Evolutionary conservation across 2,113 vertebrate species (phyloP).

Genomic region (Narcine bancroftii): DNA sequence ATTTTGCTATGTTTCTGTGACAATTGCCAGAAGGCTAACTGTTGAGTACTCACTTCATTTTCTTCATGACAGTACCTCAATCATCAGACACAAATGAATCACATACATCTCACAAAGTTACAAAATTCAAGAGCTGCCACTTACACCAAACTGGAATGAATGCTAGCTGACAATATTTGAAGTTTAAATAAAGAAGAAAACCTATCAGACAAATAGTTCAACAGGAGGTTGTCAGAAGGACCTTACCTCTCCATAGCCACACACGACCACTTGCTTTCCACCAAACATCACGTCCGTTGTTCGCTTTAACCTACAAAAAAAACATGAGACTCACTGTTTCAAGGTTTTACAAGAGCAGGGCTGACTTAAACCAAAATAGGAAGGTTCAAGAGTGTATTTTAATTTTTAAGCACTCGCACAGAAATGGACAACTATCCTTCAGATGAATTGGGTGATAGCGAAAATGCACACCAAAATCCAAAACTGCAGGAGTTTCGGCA

Average conservation of each 20-base stretch:
- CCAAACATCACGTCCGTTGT: slow-evolving; percentile 99
- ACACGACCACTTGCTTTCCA: slow-evolving; percentile 95
- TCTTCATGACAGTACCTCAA: not conserved
- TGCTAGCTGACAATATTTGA: too few relatives aligned
- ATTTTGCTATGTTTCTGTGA: not conserved
- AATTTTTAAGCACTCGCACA: too few relatives aligned
- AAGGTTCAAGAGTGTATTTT: not conserved
- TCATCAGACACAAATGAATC: not conserved
- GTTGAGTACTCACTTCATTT: not conserved
- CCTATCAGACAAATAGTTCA: not conserved
- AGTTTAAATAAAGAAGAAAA: not conserved
- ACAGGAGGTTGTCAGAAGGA: not conserved
- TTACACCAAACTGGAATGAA: not conserved
- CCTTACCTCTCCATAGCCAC: slow-evolving; percentile 95
- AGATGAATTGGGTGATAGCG: not conserved
- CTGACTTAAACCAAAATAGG: not conserved
- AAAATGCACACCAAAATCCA: not conserved
- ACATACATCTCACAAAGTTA: too few relatives aligned
- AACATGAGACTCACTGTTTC: not conserved
- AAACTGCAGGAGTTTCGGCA: not conserved
- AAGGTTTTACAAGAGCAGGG: not conserved
- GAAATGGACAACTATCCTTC: not conserved
- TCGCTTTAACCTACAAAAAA: slow-evolving; percentile 76
- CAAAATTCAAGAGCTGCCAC: too few relatives aligned
- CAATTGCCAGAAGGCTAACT: not conserved